Conservation (phyloP, 2,888 invertebrate species). For the Lottia scabra region DNA sequence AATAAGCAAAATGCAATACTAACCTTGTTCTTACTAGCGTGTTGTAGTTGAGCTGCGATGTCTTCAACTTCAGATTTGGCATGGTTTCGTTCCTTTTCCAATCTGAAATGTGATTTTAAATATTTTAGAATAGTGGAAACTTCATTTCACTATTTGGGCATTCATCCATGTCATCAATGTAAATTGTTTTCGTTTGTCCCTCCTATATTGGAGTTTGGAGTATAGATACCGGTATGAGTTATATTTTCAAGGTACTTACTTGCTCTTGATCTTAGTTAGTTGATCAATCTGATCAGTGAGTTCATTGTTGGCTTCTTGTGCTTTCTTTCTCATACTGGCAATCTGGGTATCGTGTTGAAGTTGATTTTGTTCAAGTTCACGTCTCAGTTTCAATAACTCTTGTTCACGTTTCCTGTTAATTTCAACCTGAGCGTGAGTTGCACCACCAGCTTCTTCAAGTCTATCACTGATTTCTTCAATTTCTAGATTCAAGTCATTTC, state of each 20-base stretch:
- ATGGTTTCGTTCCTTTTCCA: constrained; percentile 99
- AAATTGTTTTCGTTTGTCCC: no score
- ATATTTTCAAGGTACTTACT: constrained; percentile 74
- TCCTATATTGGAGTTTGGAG: no score
- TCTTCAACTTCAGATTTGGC: constrained; percentile 98
- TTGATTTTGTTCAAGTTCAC: constrained; percentile 95
- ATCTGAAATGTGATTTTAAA: constrained; percentile 69
- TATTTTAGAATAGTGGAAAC: no score
- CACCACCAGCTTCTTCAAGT: constrained; percentile 95
- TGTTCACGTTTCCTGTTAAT: constrained; percentile 11
- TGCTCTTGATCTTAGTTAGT: constrained; percentile 98
- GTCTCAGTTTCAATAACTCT: constrained; percentile 85
- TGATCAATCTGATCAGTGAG: constrained; percentile 99
- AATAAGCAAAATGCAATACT: not conserved
- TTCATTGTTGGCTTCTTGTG: constrained; percentile 98
- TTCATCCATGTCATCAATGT: no score
- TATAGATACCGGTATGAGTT: no score
- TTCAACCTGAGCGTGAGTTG: constrained; percentile 86
- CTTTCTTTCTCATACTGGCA: constrained; percentile 97
- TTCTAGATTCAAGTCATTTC: constrained; percentile 94
- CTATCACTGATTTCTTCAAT: constrained; percentile 79
- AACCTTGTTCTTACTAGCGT: constrained; percentile 98
- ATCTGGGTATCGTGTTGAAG: constrained; percentile 97
- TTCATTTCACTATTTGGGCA: no score
- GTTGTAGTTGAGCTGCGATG: constrained; percentile 94